Base-by-base conservation (phyloP, 2,113 vertebrate species). In the Neopipo cinnamomea region DNA sequence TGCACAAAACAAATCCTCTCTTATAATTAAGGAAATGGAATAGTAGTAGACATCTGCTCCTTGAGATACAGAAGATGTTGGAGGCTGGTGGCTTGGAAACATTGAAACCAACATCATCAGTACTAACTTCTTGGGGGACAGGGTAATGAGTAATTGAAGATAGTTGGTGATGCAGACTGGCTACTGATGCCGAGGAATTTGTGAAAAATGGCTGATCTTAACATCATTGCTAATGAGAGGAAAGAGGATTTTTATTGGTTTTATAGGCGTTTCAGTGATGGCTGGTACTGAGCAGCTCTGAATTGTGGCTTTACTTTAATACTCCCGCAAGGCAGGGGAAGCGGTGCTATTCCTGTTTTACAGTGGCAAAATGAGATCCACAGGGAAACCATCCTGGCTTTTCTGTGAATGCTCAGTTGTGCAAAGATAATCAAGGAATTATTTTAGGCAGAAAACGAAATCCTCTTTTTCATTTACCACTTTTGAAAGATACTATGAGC, bases 381-480 rank as follows among this genome's bases (percentile, higher is more conserved):
- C 0, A 0, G 74, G 59, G 81, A 88, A 74, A 80, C 85, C 22
- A 6, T 62, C 77, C 71, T 59, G 71, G 27, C 50, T 94, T 91
- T 93, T 76, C 71, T 90, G 10, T 3, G 9, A 66, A 37, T 53
- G n/a, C 74, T 89, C 58, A 41, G 31, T 56, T 94, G 53, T 76
- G 70, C 53, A 55, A 62, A 88, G 78, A 88, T 88, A 90, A 93
- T 93, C 47, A 92, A 88, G 85, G 75, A 91, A 96, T 95, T 88
- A 76, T 70, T 88, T 85, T 82, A 66, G 67, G 62, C 21, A 76
- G 87, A 90, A 92, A 85, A 82, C 70, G 0, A 82, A 97, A 87
- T 89, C 63, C 8, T 68, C 22, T 62, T 88, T 58, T 95, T 82
- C 30, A 23, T 89, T 94, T 78, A 33, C 49, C 4, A 5, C 31